Evolutionary conservation across 2,797 vertebrate species (phyloP).

Genomic region (Cuniculus paca): DNA sequence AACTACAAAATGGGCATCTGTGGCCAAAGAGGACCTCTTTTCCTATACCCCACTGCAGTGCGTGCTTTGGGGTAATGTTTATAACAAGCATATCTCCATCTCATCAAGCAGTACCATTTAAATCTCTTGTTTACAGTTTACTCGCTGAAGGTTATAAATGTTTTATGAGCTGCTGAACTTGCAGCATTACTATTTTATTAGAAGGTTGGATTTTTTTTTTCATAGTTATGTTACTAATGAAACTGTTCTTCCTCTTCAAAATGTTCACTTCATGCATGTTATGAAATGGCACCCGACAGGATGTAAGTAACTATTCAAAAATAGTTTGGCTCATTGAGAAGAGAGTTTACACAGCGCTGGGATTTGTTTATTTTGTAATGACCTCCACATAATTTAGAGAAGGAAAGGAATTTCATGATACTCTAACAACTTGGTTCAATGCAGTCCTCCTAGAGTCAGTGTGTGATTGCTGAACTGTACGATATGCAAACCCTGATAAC

Average conservation of each 20-base stretch:
- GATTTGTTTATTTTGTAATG: background rate
- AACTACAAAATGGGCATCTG: background rate
- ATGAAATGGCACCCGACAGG: constrained; percentile 79
- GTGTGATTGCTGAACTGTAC: background rate
- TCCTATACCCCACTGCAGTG: background rate
- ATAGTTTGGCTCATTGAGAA: background rate
- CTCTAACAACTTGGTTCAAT: background rate
- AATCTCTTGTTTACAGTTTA: constrained; percentile 89
- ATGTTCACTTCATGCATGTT: constrained; percentile 83
- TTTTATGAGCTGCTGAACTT: constrained; percentile 91
- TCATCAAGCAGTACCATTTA: constrained; percentile 80
- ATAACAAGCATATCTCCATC: background rate
- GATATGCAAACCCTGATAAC: background rate
- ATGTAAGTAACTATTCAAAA: constrained; percentile 55
- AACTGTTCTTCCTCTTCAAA: constrained; percentile 83
- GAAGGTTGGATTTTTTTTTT: constrained; percentile 85
- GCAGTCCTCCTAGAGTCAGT: background rate
- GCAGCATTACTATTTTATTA: constrained; percentile 92
- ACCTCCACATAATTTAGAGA: background rate
- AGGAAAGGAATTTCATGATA: fast-evolving
- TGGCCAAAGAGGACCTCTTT: background rate
- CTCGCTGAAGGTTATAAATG: constrained; percentile 89
- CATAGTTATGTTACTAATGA: constrained; percentile 84
- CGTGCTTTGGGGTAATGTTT: background rate
- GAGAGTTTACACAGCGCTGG: no score